Conservation (phyloP, 2,797 vertebrate species). For the Hephaestus fuliginosus region DNA sequence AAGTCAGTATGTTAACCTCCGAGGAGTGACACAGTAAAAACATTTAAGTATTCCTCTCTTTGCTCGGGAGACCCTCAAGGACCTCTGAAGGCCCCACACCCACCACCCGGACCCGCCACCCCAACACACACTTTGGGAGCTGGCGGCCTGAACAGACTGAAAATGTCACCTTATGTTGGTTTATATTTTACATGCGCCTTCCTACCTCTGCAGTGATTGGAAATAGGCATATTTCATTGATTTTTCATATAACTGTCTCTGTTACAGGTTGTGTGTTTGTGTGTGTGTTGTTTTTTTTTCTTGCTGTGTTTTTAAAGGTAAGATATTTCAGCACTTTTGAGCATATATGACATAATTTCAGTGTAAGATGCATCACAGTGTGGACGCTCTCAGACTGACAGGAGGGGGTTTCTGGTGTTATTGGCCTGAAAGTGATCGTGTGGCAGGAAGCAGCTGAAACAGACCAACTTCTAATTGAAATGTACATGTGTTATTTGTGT, state of each 20-base stretch:
- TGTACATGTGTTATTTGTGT: conserved; percentile 81
- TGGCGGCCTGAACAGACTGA: conserved; percentile 55
- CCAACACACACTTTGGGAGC: conserved; percentile 47
- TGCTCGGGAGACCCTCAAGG: conserved; percentile 57
- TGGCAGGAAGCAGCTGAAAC: conserved; percentile 59
- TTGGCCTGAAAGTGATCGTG: conserved; percentile 57
- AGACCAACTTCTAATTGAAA: conserved; percentile 63
- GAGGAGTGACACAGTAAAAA: conserved; percentile 48
- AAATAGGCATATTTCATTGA: conserved; percentile 74
- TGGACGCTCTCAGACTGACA: conserved; percentile 59
- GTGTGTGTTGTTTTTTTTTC: conserved; percentile 35
- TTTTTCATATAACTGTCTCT: conserved; percentile 66
- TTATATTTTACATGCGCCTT: conserved; percentile 75
- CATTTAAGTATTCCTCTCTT: conserved; percentile 54
- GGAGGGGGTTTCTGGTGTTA: conserved; percentile 63
- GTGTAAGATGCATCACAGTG: conserved; percentile 61
- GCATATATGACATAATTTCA: conserved; percentile 70
- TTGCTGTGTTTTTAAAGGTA: conserved; percentile 84
- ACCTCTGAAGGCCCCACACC: conserved; percentile 45
- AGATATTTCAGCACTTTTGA: conserved; percentile 86
- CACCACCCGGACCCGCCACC: background rate
- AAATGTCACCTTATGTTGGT: conserved; percentile 73
- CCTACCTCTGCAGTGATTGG: conserved; percentile 85
- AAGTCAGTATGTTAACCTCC: conserved; percentile 50
- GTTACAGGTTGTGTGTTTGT: conserved; percentile 73